Evolutionary conservation across 1,140 invertebrate species (phyloP).

Genomic region (Cheumatopsyche charites): DNA sequence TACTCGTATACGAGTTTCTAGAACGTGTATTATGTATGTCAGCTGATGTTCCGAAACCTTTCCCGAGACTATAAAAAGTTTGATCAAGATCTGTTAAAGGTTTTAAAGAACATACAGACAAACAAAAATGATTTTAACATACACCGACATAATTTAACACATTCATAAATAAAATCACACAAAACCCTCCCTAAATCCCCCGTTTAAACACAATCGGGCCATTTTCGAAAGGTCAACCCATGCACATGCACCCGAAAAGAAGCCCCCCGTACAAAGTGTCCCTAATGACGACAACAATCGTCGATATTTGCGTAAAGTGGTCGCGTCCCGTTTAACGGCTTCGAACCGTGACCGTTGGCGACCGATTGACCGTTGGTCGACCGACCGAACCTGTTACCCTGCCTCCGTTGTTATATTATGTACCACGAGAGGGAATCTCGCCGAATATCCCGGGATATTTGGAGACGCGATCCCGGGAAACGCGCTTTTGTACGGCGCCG

Average conservation of each 20-base stretch:
- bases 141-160: too few species aligned
- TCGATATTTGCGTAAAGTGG: slow-evolving; percentile 6
- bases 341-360: slow-evolving; percentile 32
- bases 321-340: slow-evolving; percentile 28
- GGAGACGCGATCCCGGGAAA: slow-evolving; percentile 6
- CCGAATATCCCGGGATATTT: slow-evolving; percentile 9
- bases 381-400: slow-evolving; percentile 24
- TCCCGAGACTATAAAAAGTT: too few species aligned
- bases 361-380: slow-evolving; percentile 34
- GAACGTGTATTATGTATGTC: too few species aligned
- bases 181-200: too few species aligned
- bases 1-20: too few species aligned
- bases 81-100: too few species aligned
- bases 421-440: too few species aligned
- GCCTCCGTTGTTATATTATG: not conserved
- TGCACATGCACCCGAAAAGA: too few species aligned
- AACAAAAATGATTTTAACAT: too few species aligned
- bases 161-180: too few species aligned
- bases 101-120: too few species aligned
- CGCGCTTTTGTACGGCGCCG: not conserved
- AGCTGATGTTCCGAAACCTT: too few species aligned
- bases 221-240: not conserved
- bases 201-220: not conserved
- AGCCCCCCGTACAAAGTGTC: not conserved
- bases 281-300: not conserved